Percentiles rank a stretch among this genome's conserved stretches.
phyloP scores from a whole-genome alignment of 2,113 vertebrate genomes.

The Oreochromis spilurus region DNA sequence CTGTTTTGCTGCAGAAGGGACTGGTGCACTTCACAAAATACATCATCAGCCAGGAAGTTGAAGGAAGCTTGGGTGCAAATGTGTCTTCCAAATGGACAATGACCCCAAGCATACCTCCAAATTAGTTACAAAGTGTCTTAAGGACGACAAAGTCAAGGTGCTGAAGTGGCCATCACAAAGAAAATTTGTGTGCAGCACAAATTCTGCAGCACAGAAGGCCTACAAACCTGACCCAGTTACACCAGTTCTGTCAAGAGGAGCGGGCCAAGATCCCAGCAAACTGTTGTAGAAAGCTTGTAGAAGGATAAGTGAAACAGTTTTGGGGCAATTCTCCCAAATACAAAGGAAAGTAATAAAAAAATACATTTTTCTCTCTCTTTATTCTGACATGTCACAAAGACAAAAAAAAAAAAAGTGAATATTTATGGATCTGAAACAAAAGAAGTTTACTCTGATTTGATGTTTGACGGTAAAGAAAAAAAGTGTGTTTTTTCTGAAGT shows the following conservation, averaged over 20 bases:
- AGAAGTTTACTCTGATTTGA: neutral
- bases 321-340: neutral
- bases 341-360: neutral
- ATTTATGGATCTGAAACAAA: neutral
- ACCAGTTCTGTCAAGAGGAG: neutral
- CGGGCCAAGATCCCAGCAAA: neutral
- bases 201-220: neutral
- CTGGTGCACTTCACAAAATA: neutral
- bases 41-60: neutral
- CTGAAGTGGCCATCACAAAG: neutral
- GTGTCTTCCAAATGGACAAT: neutral
- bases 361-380: neutral
- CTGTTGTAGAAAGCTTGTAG: fast-evolving
- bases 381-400: neutral
- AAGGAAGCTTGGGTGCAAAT: neutral
- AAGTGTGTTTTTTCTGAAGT: neutral
- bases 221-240: neutral
- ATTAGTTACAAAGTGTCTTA: neutral
- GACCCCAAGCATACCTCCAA: neutral
- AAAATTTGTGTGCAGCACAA: neutral
- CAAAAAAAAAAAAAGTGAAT: fast-evolving
- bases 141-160: neutral
- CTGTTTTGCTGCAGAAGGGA: neutral
- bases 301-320: neutral
- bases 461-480: neutral